Evolutionary conservation across 2,888 invertebrate genomes (phyloP).

Genomic region (Liopterus haemorrhoidalis): DNA sequence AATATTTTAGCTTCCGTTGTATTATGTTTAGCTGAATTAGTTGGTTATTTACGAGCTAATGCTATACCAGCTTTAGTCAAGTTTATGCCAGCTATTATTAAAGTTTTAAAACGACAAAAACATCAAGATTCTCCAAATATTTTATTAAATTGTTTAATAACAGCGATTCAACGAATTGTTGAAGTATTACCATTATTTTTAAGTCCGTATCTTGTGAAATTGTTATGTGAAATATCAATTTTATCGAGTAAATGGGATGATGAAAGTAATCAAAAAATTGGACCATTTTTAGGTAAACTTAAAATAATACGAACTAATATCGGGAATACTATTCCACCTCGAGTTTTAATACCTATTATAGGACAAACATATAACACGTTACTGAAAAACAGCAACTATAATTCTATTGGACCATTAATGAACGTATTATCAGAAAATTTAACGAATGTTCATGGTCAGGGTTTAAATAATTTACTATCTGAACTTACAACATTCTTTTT

Average conservation of each 20-base stretch:
- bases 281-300: conserved; percentile 54
- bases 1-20: conserved; percentile 68
- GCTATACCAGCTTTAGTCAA: conserved; percentile 67
- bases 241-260: conserved; percentile 51
- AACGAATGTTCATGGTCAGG: conserved; percentile 54
- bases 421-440: conserved; percentile 69
- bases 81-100: conserved; percentile 71
- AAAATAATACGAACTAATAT: conserved; percentile 61
- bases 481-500: conserved; percentile 72
- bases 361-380: conserved; percentile 59
- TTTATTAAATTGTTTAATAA: conserved; percentile 66
- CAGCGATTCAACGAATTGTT: conserved; percentile 74
- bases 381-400: conserved; percentile 53
- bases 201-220: conserved; percentile 74
- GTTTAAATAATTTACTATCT: conserved; percentile 59
- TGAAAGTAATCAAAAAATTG: conserved; percentile 50
- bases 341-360: conserved; percentile 72
- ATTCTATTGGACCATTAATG: conserved; percentile 67
- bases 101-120: conserved; percentile 57
- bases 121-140: conserved; percentile 56
- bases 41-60: conserved; percentile 67
- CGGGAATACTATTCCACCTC: conserved; percentile 60
- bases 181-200: conserved; percentile 77
- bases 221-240: conserved; percentile 59
- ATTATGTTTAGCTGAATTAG: conserved; percentile 73